Evolutionary conservation across 2,888 invertebrate genomes (phyloP), one percentile per base, ranked within the genome.

Genomic region (Diachrysia chrysitis): DNA sequence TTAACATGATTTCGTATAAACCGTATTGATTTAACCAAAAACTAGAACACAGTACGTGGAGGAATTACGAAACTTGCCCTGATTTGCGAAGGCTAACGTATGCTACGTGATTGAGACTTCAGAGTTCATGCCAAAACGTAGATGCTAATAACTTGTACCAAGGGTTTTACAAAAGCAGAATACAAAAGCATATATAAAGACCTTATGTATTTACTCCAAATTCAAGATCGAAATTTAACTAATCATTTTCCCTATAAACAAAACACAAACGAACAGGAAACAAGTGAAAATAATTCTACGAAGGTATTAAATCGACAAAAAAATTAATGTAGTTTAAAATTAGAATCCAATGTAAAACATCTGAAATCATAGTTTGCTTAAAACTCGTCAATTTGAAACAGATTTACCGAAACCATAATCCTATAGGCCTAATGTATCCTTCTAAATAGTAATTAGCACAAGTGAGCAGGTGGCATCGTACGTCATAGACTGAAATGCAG

Each of bases 401-500:
- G 23, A 17, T 9, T n/a, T n/a, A 48, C 9, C n/a, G 56, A 42
- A 21, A 19, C 12, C 7, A 12, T 32, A 4, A 56, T 25, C 10
- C 19, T 10, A 29, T 37, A 56, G 7, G 16, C 54, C 32, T 21
- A 17, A 48, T 19, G 57, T 62, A 59, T 60, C 21, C 57, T 42
- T 35, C 23, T 1, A 23, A 51, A 19, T 48, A 71, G 69, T 66
- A 74, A 78, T 78, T 75, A 80, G 53, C 64, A 51, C 63, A 61
- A 64, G 62, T 37, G 17, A 73, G 69, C 80, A 81, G 76, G 73
- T 84, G 83, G 73, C 71, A 73, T 77, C 75, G 68, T 73, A 75
- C 76, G 78, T 82, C 83, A 73, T 69, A 71, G 65, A 78, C 79
- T 75, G 69, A 81, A 86, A 83, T 85, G 85, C 83, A 78, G 83